These are phyloP conservation scores for Arvicanthis niloticus DNA, from an alignment of 2,113 vertebrate genomes.

Conservation along the genomic window DNA sequence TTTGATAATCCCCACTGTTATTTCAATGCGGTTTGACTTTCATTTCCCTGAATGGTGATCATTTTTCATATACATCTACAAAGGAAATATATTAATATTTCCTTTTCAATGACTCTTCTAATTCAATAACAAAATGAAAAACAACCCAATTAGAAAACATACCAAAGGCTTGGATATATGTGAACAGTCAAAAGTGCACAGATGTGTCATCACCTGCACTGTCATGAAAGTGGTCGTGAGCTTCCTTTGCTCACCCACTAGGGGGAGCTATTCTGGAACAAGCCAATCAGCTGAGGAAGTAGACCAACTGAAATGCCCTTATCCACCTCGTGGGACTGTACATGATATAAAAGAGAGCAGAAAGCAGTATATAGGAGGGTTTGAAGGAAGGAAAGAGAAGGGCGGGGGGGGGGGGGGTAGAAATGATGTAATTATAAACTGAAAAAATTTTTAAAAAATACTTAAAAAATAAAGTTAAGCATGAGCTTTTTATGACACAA, in stretches of 20 bases:
- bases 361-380: background rate
- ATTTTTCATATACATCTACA: background rate
- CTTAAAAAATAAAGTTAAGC: background rate
- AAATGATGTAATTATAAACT: background rate
- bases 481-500: background rate
- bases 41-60: background rate
- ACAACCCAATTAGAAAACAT: background rate
- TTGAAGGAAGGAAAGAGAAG: background rate
- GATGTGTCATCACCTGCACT: background rate
- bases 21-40: background rate
- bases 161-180: background rate
- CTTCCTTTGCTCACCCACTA: background rate
- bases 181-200: background rate
- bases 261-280: background rate
- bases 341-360: background rate
- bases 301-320: background rate
- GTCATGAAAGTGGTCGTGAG: background rate
- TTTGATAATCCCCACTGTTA: background rate
- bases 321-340: background rate
- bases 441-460: background rate
- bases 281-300: background rate
- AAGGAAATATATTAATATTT: background rate
- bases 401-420: no score
- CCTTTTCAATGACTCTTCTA: background rate
- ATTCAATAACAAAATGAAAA: slow-evolving; percentile 22